These are phyloP conservation scores for Idaea dimidiata DNA, from an alignment of 2,888 invertebrate species.

Conservation along the genomic window DNA sequence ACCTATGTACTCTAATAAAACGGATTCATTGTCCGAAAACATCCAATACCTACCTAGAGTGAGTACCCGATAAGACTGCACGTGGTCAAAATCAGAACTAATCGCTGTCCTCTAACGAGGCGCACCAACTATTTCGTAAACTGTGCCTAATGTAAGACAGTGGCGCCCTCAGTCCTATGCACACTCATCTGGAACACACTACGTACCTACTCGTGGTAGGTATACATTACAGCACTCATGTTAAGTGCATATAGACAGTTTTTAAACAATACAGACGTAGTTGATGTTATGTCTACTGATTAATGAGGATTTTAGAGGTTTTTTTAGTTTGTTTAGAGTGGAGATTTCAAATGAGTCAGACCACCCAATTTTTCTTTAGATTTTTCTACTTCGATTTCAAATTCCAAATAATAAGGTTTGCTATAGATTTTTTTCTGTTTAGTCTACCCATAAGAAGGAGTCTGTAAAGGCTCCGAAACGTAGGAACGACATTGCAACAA, in stretches of 20 bases:
- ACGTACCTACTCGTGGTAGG: conserved; percentile 14
- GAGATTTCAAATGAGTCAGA: not conserved
- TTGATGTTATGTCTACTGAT: not conserved
- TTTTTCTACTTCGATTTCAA: not conserved
- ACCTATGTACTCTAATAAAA: conserved; percentile 39
- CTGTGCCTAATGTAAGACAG: too few species aligned
- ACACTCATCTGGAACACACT: too few species aligned
- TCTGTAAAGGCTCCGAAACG: too few species aligned
- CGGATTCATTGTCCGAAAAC: conserved; percentile 39
- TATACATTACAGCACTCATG: not conserved
- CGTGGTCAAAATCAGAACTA: too few species aligned
- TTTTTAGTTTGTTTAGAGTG: not conserved
- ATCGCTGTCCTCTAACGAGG: too few species aligned
- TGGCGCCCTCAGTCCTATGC: too few species aligned
- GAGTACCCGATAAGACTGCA: too few species aligned
- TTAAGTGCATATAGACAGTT: not conserved
- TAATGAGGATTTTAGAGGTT: not conserved
- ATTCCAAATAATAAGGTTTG: too few species aligned
- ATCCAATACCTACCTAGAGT: not conserved
- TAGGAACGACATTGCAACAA: too few species aligned
- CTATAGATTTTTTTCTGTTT: too few species aligned
- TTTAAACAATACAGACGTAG: not conserved
- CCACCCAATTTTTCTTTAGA: not conserved
- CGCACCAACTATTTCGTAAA: too few species aligned
- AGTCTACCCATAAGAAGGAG: too few species aligned